A percentile compares a stretch with the other conserved stretches of the same genome.
Conservation (phyloP, 2,113 vertebrate species). For the Triplophysa siluroides region DNA sequence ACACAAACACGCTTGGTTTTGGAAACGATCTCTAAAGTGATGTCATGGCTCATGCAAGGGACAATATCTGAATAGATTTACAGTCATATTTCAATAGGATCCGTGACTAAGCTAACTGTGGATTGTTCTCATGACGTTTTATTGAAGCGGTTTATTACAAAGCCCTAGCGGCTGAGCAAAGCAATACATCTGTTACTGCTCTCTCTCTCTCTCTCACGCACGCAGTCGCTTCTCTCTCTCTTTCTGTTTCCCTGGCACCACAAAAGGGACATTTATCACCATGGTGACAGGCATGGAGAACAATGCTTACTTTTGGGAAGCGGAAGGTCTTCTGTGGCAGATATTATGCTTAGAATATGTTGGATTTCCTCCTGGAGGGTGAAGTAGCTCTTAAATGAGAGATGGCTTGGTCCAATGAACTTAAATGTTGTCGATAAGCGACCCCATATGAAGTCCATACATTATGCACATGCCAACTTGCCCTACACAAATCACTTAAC, state of each 20-base stretch:
- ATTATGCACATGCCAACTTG: slow-evolving; percentile 8
- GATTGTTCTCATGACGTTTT: slow-evolving; percentile 15
- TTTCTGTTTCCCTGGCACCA: slow-evolving; percentile 47
- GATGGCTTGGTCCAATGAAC: slow-evolving; percentile 34
- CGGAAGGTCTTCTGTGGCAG: slow-evolving; percentile 57
- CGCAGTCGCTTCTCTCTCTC: slow-evolving; percentile 50
- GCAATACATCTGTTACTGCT: slow-evolving; percentile 35
- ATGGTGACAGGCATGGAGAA: slow-evolving; percentile 55
- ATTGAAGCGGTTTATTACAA: slow-evolving; percentile 3
- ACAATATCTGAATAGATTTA: slow-evolving; percentile 17
- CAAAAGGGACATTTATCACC: slow-evolving; percentile 59
- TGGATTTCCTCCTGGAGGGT: slow-evolving; percentile 49
- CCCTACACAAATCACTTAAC: background rate
- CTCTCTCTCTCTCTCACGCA: slow-evolving; percentile 46
- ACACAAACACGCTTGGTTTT: background rate
- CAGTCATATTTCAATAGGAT: slow-evolving; percentile 22
- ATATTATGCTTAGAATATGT: slow-evolving; percentile 57
- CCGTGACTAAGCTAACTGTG: slow-evolving; percentile 1
- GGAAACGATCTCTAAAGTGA: slow-evolving; percentile 5
- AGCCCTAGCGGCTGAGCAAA: slow-evolving; percentile 1
- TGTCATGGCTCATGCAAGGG: slow-evolving; percentile 5
- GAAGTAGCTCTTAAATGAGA: slow-evolving; percentile 24
- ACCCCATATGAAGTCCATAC: background rate
- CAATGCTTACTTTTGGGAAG: slow-evolving; percentile 57
- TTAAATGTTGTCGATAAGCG: slow-evolving; percentile 31